Evolutionary conservation across 2,797 vertebrate genomes (phyloP).

Genomic region (Gallinago nigripennis): DNA sequence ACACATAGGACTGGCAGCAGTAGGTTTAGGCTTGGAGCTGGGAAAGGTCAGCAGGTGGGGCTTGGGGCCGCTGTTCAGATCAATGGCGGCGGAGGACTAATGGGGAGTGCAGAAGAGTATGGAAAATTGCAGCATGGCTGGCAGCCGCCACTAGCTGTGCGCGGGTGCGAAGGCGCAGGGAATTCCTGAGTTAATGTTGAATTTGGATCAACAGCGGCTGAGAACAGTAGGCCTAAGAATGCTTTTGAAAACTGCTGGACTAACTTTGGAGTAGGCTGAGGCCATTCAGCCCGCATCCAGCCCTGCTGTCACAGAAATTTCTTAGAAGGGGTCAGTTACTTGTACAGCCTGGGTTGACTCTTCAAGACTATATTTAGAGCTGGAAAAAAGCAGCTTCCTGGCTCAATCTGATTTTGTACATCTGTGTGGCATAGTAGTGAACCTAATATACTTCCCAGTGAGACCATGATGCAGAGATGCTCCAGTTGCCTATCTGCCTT

Average conservation of each 20-base stretch:
- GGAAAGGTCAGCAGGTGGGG: not conserved
- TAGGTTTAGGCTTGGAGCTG: not conserved
- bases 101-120: fast-evolving
- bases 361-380: not conserved
- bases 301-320: not conserved
- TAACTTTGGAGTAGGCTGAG: not conserved
- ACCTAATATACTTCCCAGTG: not conserved
- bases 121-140: not conserved
- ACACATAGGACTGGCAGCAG: not conserved
- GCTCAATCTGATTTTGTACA: not conserved
- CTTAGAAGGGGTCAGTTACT: not conserved
- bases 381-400: not conserved
- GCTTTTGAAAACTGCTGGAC: not conserved
- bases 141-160: fast-evolving
- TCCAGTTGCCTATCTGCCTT: not conserved
- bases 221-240: not conserved
- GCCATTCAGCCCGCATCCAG: not conserved
- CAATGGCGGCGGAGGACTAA: not conserved
- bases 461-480: not conserved
- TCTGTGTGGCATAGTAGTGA: not conserved
- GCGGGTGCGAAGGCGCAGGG: not conserved
- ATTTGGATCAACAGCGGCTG: not conserved
- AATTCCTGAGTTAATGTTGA: not conserved
- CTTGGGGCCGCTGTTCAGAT: not conserved
- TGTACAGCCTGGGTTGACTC: not conserved